Conservation (phyloP, 2,113 vertebrate species). For the Acinonyx jubatus region DNA sequence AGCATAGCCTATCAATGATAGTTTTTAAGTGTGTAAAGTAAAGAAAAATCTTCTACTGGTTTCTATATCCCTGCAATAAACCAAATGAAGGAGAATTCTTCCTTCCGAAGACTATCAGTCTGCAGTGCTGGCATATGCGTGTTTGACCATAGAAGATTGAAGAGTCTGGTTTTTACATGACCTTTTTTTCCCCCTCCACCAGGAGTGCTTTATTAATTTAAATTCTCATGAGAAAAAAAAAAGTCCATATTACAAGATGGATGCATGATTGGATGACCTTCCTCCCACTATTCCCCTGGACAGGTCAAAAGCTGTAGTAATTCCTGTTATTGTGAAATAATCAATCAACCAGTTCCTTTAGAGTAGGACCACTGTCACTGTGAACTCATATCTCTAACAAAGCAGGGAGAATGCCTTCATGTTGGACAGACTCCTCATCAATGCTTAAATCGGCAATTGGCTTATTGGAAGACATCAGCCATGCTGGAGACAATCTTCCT, state of each 20-base stretch:
- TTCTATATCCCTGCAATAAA: background rate
- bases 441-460: background rate
- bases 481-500: background rate
- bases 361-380: background rate
- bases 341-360: background rate
- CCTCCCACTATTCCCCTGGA: background rate
- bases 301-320: background rate
- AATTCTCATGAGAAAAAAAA: constrained; percentile 10
- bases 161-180: background rate
- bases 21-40: background rate
- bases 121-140: background rate
- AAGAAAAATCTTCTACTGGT: background rate
- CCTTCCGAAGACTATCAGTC: background rate
- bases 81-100: background rate
- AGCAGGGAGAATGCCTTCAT: background rate
- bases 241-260: background rate
- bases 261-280: background rate
- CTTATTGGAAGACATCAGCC: background rate
- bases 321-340: background rate
- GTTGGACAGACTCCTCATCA: background rate
- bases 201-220: background rate
- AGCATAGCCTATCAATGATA: background rate
- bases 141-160: background rate
- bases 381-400: background rate
- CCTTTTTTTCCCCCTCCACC: background rate